A percentile compares a stretch with the other conserved stretches of the same genome.
phyloP scores from a whole-genome alignment of 2,888 invertebrate species.

The Tiliacea citrago region DNA sequence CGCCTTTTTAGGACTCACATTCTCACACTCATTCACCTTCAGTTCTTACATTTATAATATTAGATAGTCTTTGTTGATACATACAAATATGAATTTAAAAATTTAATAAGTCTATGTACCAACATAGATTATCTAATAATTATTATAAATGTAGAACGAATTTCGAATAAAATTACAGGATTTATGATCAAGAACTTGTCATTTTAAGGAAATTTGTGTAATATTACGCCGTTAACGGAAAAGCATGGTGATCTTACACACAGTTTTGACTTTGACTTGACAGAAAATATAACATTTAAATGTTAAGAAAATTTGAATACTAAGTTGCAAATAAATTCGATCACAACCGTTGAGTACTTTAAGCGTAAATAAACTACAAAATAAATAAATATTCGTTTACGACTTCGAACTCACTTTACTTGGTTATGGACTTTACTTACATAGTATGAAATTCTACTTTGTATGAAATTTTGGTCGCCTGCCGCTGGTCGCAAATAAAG shows the following conservation, averaged over 20 bases:
- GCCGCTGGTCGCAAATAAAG: constrained; percentile 37
- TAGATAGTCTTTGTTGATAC: not conserved
- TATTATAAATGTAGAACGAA: too few species aligned
- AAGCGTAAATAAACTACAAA: constrained; percentile 24
- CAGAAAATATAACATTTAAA: too few species aligned
- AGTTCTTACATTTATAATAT: too few species aligned
- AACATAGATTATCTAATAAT: too few species aligned
- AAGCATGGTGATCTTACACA: not conserved
- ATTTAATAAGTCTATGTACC: too few species aligned
- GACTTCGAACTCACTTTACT: constrained; percentile 16
- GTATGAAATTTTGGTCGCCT: constrained; percentile 45
- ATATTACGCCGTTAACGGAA: not conserved
- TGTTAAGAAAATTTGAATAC: not conserved
- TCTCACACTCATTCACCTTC: too few species aligned
- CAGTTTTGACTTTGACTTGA: not conserved
- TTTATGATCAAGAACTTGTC: not conserved
- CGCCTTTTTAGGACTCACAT: not conserved
- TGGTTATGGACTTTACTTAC: constrained; percentile 15
- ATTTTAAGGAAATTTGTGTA: not conserved
- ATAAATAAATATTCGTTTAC: constrained; percentile 22
- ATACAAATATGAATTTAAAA: too few species aligned
- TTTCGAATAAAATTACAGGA: too few species aligned
- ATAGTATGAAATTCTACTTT: constrained; percentile 45
- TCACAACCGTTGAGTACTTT: not conserved
- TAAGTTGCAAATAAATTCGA: not conserved